Evolutionary conservation across 2,797 vertebrate genomes (phyloP).

Genomic region (Enteromius radiatus): DNA sequence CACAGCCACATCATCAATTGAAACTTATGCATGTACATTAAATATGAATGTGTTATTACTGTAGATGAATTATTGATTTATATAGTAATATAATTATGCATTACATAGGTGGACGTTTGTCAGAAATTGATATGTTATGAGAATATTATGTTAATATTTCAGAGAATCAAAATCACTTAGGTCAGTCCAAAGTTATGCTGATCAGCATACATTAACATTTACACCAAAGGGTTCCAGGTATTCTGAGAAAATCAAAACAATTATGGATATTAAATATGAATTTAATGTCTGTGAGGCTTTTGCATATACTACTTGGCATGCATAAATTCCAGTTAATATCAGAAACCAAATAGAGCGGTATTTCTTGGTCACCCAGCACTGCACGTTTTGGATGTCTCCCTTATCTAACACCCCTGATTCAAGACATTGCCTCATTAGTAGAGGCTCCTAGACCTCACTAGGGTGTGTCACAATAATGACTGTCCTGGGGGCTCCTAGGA

Average conservation of each 20-base stretch:
- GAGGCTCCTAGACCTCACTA: slow-evolving; percentile 17
- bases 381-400: slow-evolving; percentile 11
- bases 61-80: slow-evolving; percentile 59
- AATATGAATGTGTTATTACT: slow-evolving; percentile 56
- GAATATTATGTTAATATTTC: slow-evolving; percentile 53
- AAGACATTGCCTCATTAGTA: slow-evolving; percentile 23
- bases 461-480: slow-evolving; percentile 29
- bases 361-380: not conserved
- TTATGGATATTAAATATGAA: slow-evolving; percentile 51
- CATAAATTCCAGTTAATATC: slow-evolving; percentile 20
- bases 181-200: slow-evolving; percentile 48
- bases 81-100: slow-evolving; percentile 59
- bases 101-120: slow-evolving; percentile 48
- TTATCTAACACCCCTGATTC: slow-evolving; percentile 26
- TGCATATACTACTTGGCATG: not conserved
- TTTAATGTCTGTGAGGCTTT: slow-evolving; percentile 20
- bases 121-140: slow-evolving; percentile 51
- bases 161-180: slow-evolving; percentile 53
- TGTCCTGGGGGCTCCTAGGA: not conserved
- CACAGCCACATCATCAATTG: slow-evolving; percentile 42
- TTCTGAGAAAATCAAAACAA: slow-evolving; percentile 51
- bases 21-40: slow-evolving; percentile 52
- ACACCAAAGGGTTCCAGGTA: slow-evolving; percentile 34
- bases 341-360: not conserved
- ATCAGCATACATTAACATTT: slow-evolving; percentile 51